phyloP scores from a whole-genome alignment of 1,140 invertebrate species.

The Parasteatoda tepidariorum region DNA sequence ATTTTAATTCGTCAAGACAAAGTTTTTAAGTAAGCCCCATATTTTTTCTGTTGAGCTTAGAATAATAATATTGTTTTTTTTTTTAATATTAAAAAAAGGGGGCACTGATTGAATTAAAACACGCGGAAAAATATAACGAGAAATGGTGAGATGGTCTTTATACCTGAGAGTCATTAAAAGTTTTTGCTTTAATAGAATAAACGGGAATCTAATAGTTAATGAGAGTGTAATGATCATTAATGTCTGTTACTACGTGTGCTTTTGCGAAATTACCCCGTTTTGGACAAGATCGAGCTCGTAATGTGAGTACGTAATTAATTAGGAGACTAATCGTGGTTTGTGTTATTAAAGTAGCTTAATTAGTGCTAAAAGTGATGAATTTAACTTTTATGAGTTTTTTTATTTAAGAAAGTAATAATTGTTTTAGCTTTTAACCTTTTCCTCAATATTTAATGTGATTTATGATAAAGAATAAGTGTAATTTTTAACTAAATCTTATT shows the following conservation, averaged over 20 bases:
- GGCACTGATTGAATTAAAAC: slow-evolving; percentile 39
- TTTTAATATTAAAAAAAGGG: background rate
- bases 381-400: too few species aligned
- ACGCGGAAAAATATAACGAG: slow-evolving; percentile 3
- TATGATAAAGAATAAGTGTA: too few species aligned
- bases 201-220: background rate
- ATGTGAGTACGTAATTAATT: background rate
- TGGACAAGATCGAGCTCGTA: background rate
- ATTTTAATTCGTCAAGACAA: slow-evolving; percentile 35
- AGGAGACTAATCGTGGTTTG: background rate
- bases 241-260: background rate
- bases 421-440: too few species aligned
- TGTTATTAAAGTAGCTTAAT: background rate
- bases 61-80: background rate
- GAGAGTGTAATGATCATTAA: background rate
- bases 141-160: background rate
- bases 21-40: slow-evolving; percentile 15
- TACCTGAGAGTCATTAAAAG: background rate
- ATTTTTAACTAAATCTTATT: too few species aligned
- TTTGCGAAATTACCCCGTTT: background rate
- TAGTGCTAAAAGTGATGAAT: too few species aligned
- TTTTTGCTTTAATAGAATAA: background rate
- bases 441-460: too few species aligned
- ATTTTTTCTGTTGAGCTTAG: background rate
- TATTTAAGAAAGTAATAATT: too few species aligned